These are phyloP conservation scores for Trididemnum clinides DNA, from an alignment of 23 tunicate species.

Conservation along the genomic window DNA sequence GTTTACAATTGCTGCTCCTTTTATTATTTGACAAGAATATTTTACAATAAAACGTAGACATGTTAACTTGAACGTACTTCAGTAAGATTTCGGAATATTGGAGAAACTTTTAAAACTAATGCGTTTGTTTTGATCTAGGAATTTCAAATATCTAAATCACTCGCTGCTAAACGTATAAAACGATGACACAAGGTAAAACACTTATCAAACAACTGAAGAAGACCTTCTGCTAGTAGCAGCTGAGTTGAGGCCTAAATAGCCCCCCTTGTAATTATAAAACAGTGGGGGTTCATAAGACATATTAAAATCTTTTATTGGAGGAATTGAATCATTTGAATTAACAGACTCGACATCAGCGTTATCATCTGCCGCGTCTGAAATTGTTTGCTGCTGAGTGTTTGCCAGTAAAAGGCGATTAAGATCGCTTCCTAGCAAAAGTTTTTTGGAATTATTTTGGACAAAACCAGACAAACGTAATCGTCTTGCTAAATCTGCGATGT, in stretches of 20 bases:
- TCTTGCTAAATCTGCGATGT: constrained; percentile 62
- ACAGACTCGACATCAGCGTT: constrained; percentile 40
- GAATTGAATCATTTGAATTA: constrained; percentile 40
- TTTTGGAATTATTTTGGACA: no score
- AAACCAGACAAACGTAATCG: constrained; percentile 36
- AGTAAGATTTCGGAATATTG: no score
- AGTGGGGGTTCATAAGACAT: constrained; percentile 75
- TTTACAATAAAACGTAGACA: no score
- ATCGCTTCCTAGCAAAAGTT: neutral
- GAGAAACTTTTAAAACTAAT: no score
- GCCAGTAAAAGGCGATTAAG: neutral
- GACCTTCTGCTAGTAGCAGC: constrained; percentile 36
- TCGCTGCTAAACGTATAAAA: no score
- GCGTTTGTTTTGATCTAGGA: no score
- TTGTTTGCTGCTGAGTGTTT: no score
- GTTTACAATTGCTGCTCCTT: no score
- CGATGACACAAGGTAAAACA: neutral
- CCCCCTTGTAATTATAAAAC: constrained; percentile 58
- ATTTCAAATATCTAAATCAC: no score
- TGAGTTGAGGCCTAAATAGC: constrained; percentile 45
- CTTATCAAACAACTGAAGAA: neutral
- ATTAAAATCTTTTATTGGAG: constrained; percentile 25
- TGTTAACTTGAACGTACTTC: no score
- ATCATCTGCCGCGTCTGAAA: neutral
- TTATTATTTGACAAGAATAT: no score